A percentile compares a stretch with the other conserved stretches of the same genome.
Conservation (phyloP, 2,113 vertebrate genomes). For the Rhineura floridana region DNA sequence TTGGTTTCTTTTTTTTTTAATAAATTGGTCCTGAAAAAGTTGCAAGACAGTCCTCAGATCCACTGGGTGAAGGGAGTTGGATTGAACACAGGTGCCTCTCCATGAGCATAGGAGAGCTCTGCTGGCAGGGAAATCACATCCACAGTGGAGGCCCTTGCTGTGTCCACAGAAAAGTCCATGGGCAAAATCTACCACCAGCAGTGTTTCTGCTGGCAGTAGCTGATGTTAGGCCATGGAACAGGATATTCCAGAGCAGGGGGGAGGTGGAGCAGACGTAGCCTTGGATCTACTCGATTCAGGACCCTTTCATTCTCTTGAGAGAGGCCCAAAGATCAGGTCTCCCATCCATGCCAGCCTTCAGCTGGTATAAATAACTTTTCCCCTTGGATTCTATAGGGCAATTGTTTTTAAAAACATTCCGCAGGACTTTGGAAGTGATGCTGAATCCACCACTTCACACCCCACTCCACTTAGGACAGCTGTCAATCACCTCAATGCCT, state of each 20-base stretch:
- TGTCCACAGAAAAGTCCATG: neutral
- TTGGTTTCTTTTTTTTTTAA: neutral
- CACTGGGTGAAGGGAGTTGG: neutral
- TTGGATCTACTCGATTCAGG: neutral
- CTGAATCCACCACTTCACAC: neutral
- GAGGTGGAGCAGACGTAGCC: neutral
- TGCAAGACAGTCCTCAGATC: neutral
- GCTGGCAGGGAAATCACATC: neutral
- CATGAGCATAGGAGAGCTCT: too few relatives aligned
- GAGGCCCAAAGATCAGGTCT: neutral
- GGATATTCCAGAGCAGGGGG: too few relatives aligned
- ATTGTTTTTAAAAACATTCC: neutral
- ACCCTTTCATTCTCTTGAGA: neutral
- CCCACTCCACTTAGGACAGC: neutral
- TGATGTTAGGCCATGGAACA: neutral
- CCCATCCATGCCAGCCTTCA: neutral
- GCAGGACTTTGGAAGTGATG: neutral
- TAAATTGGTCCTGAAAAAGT: neutral
- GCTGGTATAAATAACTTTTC: neutral
- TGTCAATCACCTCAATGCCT: neutral
- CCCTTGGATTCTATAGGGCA: neutral
- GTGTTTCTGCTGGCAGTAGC: neutral
- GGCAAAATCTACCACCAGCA: too few relatives aligned
- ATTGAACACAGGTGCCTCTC: neutral
- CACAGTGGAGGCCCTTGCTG: neutral